A percentile compares a stretch with the other conserved stretches of the same genome.
phyloP scores from a whole-genome alignment of 1,140 invertebrate genomes.

The Stenopsyche tienmushanensis region DNA sequence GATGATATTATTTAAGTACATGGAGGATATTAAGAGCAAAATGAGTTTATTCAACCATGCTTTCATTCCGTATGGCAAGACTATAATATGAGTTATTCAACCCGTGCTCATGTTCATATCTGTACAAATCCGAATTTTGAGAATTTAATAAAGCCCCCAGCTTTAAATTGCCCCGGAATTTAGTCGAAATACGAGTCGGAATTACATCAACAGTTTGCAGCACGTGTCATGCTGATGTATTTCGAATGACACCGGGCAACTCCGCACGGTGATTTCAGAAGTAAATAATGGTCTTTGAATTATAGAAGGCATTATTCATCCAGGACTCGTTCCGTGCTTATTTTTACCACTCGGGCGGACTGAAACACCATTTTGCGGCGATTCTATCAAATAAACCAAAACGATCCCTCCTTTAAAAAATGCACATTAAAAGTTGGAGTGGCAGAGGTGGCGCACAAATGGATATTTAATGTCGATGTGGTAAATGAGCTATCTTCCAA shows the following conservation, averaged over 20 bases:
- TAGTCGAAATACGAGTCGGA: too few relatives aligned
- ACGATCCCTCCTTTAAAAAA: conserved; percentile 16
- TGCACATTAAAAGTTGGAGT: conserved; percentile 33
- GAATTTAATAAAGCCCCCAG: too few relatives aligned
- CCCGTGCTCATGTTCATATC: too few relatives aligned
- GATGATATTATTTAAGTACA: too few relatives aligned
- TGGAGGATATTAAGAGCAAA: too few relatives aligned
- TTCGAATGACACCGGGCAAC: conserved; percentile 32
- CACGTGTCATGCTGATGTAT: conserved; percentile 35
- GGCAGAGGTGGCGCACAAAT: conserved; percentile 33
- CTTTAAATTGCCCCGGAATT: too few relatives aligned
- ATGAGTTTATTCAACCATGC: too few relatives aligned
- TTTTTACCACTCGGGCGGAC: conserved; percentile 29
- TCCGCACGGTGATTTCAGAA: not conserved
- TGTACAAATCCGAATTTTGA: too few relatives aligned
- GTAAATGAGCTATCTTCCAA: conserved; percentile 40
- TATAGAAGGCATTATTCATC: conserved; percentile 33
- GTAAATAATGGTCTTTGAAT: conserved; percentile 34
- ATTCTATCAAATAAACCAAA: conserved; percentile 30
- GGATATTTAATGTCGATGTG: conserved; percentile 39
- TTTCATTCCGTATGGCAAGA: too few relatives aligned
- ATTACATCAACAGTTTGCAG: too few relatives aligned
- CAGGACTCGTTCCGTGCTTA: conserved; percentile 16
- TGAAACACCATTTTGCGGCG: conserved; percentile 28
- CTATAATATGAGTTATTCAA: too few relatives aligned